Evolutionary conservation across 2,797 vertebrate species (phyloP), one percentile per base, ranked within the genome.

Genomic region (Streptopelia turtur): DNA sequence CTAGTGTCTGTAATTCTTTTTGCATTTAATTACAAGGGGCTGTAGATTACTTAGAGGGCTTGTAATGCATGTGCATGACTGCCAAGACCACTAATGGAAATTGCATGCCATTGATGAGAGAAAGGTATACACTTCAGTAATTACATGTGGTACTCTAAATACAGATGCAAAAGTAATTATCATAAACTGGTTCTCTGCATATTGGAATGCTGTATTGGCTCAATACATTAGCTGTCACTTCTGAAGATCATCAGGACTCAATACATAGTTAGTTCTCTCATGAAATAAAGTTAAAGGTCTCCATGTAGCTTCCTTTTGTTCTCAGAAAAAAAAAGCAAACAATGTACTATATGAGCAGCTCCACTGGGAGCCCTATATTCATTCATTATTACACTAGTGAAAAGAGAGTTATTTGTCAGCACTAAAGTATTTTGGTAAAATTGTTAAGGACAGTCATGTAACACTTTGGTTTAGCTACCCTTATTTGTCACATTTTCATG

Each of bases 91-190:
- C 94, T 97, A 96, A 95, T 92, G 87, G 89, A 93, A 96, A 93
- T 94, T 96, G 91, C 90, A 96, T 94, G 66, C 72, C 91, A 89
- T 90, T 68, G 90, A 52, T 92, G 82, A 87, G 71, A 96, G 90
- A 92, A 94, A 94, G 94, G 72, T 90, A 76, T 88, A 85, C 75
- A 95, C 90, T 95, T 96, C 84, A 76, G 90, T 95, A 95, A 95
- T 93, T 93, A 90, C 93, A 95, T 93, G 85, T 82, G 92, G 71
- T 92, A 82, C 78, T 93, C 80, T 87, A 91, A 94, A 94, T 94
- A 81, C 79, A 94, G 81, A 94, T 96, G 85, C 81, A 95, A 89
- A 96, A 95, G 83, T 95, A 95, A 96, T 97, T 97, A 96, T 83
- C 87, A 93, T 94, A 95, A 95, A 96, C 92, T 83, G 66, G n/a